These are phyloP conservation scores for Bucco capensis DNA, from an alignment of 2,113 vertebrate species.

Conservation along the genomic window DNA sequence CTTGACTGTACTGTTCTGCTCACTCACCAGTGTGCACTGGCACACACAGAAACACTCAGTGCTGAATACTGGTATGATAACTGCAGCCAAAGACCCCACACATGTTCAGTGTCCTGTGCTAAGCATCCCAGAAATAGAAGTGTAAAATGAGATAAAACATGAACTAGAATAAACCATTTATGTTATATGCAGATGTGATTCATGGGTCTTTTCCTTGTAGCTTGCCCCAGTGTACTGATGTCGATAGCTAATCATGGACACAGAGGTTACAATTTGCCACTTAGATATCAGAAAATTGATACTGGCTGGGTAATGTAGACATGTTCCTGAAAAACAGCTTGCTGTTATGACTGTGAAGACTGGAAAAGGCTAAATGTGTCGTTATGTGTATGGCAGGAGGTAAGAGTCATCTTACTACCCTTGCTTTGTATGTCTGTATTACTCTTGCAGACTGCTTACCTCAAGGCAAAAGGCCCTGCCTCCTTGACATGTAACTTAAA, in stretches of 20 bases:
- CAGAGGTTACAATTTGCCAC: neutral
- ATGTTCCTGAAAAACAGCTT: neutral
- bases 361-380: neutral
- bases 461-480: neutral
- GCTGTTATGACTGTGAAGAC: neutral
- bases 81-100: accelerated
- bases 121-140: neutral
- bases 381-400: neutral
- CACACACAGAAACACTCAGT: neutral
- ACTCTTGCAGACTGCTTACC: neutral
- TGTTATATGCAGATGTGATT: neutral
- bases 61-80: neutral
- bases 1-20: neutral
- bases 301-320: neutral
- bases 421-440: neutral
- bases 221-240: neutral
- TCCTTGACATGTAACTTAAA: neutral
- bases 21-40: neutral
- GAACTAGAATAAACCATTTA: neutral
- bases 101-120: neutral
- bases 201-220: neutral
- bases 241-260: accelerated
- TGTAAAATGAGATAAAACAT: neutral
- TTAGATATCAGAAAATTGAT: neutral
- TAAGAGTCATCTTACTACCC: neutral